phyloP scores from a whole-genome alignment of 2,797 vertebrate species.

The Hapalemur alaotrensis region DNA sequence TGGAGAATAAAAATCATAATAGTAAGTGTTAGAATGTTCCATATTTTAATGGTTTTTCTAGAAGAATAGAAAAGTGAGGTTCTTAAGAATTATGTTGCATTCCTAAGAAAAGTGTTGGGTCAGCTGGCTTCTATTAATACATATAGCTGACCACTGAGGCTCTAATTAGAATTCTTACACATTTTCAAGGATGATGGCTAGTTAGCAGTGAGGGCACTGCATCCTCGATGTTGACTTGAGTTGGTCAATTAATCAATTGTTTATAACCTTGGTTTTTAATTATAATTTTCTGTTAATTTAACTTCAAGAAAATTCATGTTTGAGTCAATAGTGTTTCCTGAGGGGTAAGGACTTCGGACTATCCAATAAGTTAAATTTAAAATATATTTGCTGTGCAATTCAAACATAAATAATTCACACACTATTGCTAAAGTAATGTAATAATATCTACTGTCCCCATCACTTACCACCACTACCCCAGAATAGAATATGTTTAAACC shows the following conservation, averaged over 20 bases:
- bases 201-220: neutral
- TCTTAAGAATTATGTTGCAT: neutral
- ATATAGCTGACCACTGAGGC: neutral
- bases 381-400: neutral
- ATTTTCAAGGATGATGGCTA: neutral
- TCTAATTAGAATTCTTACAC: constrained; percentile 17
- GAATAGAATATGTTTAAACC: neutral
- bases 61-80: constrained; percentile 52
- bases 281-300: constrained; percentile 26
- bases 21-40: constrained; percentile 36
- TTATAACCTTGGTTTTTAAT: neutral
- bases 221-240: neutral
- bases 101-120: constrained; percentile 49
- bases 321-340: neutral
- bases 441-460: neutral
- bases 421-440: neutral
- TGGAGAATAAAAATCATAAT: constrained; percentile 21
- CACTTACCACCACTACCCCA: neutral
- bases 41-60: constrained; percentile 43
- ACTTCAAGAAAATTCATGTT: neutral
- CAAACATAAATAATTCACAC: neutral
- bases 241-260: neutral
- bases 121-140: neutral
- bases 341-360: neutral
- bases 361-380: neutral